Evolutionary conservation across 2,797 vertebrate species (phyloP), one percentile per base, ranked within the genome.

Genomic region (Microctenopoma stevenorrisi): DNA sequence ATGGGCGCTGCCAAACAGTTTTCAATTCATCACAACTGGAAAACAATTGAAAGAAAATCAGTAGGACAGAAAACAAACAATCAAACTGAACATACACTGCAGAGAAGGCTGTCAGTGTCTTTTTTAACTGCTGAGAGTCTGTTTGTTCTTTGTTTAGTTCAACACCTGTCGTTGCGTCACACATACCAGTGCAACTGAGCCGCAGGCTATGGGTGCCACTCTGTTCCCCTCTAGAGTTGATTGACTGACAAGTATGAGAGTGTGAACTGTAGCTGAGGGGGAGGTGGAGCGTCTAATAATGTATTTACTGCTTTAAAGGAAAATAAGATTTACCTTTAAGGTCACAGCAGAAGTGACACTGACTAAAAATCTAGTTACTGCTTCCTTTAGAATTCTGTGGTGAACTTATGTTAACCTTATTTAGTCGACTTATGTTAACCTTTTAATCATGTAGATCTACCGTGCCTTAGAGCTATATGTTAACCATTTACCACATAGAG

Each of bases 61-160:
- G 13, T 16, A 5, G 26, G 14, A 18, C 13, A 38, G n/a, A 43
- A 7, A 47, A 44, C 22, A 18, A 15, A 44, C 22, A 18, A 15
- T 18, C 16, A 66, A 68, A 44, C 14, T 13, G 7, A 60, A 42
- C 57, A 40, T 6, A 33, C 11, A 33, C 26, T 43, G 11, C 25
- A 54, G 37, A 60, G 28, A 47, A 13, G 12, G 44, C 48, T 3
- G 38, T 14, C 47, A 7, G 11, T 40, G 11, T 52, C 6, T n/a
- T 48, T 64, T 54, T 64, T 4, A 51, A 58, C 9, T 28, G 11
- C 42, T 42, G 13, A 14, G 37, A 40, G 16, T 64, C 25, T 70
- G 47, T 77, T 54, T 26, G 50, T 61, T 15, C 62, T 68, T 59
- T 15, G 40, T 42, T 15, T 42, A 42, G 43, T 70, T 73, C 10